Conservation (phyloP, 2,888 invertebrate species). For the Bugulina stolonifera region DNA sequence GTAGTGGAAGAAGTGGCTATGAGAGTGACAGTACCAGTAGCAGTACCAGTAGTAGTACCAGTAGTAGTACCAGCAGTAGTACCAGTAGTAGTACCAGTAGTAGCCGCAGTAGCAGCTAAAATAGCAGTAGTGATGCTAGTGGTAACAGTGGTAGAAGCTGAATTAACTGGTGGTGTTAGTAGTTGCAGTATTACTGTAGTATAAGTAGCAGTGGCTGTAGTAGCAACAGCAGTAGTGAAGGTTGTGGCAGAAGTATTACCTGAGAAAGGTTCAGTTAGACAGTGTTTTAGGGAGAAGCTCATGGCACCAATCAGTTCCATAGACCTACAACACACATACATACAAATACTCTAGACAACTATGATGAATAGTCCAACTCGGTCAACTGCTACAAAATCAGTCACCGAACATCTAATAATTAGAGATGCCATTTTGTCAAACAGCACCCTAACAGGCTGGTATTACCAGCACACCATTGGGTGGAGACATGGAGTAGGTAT, state of each 20-base stretch:
- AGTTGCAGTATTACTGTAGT: too few species aligned
- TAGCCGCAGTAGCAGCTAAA: neutral
- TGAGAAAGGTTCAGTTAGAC: constrained; percentile 15
- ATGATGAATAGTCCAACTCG: too few species aligned
- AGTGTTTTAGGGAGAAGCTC: constrained; percentile 20
- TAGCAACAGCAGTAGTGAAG: neutral
- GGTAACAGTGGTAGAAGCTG: neutral
- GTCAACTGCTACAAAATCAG: too few species aligned
- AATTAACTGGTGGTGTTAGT: too few species aligned
- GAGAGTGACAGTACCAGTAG: neutral
- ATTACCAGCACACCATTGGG: too few species aligned
- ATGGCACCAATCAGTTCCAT: constrained; percentile 13
- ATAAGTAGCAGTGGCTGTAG: neutral
- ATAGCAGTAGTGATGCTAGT: neutral
- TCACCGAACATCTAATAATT: too few species aligned
- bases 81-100: neutral
- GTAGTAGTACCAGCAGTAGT: neutral
- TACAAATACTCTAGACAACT: too few species aligned
- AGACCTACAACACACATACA: too few species aligned
- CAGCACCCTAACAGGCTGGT: too few species aligned
- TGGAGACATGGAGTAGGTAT: too few species aligned
- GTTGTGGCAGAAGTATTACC: neutral
- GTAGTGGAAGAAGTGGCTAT: neutral
- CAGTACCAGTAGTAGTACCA: neutral
- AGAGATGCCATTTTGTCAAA: too few species aligned